Conservation (phyloP, 2,888 invertebrate species). For the Drosophila prolongata region DNA sequence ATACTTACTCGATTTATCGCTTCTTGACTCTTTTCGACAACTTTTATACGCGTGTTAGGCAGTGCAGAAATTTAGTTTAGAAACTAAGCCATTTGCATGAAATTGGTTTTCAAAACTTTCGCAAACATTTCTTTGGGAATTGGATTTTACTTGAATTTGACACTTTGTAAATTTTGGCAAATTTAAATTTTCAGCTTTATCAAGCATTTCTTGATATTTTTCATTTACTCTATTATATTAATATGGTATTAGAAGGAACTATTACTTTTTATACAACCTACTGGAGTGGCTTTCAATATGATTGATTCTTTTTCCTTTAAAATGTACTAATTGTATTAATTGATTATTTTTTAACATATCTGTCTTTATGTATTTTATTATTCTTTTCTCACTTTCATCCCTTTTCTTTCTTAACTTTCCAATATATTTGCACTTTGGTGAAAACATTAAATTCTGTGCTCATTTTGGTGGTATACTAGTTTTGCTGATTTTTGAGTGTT, state of each 20-base stretch:
- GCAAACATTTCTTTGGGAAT: constrained; percentile 16
- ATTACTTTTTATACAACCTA: too few species aligned
- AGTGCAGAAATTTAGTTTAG: constrained; percentile 61
- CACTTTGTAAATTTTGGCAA: too few species aligned
- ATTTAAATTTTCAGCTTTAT: background rate
- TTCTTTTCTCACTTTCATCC: background rate
- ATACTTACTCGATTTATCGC: constrained; percentile 73
- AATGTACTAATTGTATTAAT: too few species aligned
- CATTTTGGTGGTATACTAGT: background rate
- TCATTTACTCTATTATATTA: too few species aligned
- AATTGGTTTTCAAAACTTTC: constrained; percentile 28
- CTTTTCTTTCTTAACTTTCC: constrained; percentile 6
- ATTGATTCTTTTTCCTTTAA: too few species aligned
- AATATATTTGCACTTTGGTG: constrained; percentile 56
- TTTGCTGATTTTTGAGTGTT: constrained; percentile 1
- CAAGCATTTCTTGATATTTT: too few species aligned
- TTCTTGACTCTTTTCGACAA: constrained; percentile 52
- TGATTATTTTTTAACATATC: too few species aligned
- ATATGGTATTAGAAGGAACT: too few species aligned
- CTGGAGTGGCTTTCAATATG: too few species aligned
- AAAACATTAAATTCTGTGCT: constrained; percentile 33
- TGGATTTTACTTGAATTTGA: background rate
- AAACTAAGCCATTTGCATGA: constrained; percentile 35
- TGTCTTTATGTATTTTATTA: too few species aligned
- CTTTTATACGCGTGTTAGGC: constrained; percentile 54